Percentiles rank a stretch among this genome's conserved stretches.
phyloP scores from a whole-genome alignment of 2,113 vertebrate species.

The Tichodroma muraria region DNA sequence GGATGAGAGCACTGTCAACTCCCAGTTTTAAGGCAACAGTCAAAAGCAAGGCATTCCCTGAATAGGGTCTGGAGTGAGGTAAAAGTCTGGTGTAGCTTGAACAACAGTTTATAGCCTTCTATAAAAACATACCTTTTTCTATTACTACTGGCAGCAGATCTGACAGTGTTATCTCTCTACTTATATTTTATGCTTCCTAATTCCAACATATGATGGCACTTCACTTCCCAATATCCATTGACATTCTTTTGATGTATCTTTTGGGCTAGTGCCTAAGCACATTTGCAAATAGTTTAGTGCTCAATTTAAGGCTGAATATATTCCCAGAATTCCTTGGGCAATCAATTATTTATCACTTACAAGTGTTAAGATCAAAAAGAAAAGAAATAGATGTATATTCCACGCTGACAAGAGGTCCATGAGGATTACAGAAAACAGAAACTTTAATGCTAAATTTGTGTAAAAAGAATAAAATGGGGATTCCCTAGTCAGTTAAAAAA shows the following conservation, averaged over 20 bases:
- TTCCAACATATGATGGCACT: slow-evolving; percentile 37
- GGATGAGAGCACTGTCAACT: not conserved
- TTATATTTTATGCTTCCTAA: slow-evolving; percentile 13
- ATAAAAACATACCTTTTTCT: not conserved
- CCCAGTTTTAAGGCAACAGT: not conserved
- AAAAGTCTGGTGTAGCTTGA: not conserved
- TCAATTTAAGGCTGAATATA: slow-evolving; percentile 64
- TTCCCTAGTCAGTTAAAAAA: not conserved
- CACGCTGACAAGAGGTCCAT: slow-evolving; percentile 35
- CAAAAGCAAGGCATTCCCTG: not conserved
- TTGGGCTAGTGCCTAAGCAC: slow-evolving; percentile 63
- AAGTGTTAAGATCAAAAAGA: slow-evolving; percentile 69
- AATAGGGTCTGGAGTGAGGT: not conserved
- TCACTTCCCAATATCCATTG: slow-evolving; percentile 45
- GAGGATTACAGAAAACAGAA: slow-evolving; percentile 40
- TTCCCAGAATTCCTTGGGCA: slow-evolving; percentile 66
- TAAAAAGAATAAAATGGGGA: slow-evolving; percentile 32
- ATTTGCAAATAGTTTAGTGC: slow-evolving; percentile 70
- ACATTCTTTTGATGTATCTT: slow-evolving; percentile 63
- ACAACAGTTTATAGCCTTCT: not conserved
- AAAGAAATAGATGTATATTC: slow-evolving; percentile 58
- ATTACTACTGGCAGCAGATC: not conserved
- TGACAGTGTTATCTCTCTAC: slow-evolving; percentile 14
- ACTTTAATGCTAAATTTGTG: slow-evolving; percentile 57
- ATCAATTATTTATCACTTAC: slow-evolving; percentile 76